Base-by-base conservation (phyloP, 30 jellyfish, hydroid and myxozoan genomes). In the Aurelia sp. region DNA sequence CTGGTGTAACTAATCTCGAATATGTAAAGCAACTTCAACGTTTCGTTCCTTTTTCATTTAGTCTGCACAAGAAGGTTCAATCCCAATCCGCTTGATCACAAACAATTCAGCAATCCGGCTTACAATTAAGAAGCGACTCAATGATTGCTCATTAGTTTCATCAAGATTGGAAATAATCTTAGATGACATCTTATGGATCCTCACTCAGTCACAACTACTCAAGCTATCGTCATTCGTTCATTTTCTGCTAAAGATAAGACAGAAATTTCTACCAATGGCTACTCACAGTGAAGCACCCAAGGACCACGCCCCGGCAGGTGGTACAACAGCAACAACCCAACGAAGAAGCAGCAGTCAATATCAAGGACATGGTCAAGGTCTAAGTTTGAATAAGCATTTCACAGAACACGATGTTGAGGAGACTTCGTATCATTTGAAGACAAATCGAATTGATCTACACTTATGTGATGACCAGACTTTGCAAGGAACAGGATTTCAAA, bases 31-130 rank as follows among this genome's bases (percentile, higher is more conserved):
- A 5, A 2, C 24, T 8, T 7, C 50, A 21, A 24, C 64, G n/a
- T 33, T 4, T 24, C 4, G 41, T 12, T 57, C 16, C 12, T 8
- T 19, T 61, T 77, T 51, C 55, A 5, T 81, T n/a, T 61, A 93
- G 98, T 58, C 97, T 2, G 27, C 94, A 44, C 88, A 82, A 20
- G 83, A 82, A 24, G 90, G 91, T 10, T 89, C 99, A 1, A 69
- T 97, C 19, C 99, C 99, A 21, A 88, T 95, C n/a, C 97, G 99
- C 4, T 67, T 95, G 71, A 95, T 95, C 63, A 95, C 99, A 11
- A 95, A 95, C 72, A 95, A 95, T 65, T 91, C 98, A 35, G 91
- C 92, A 31, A 57, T 95, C 47, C 93, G 91, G 55, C 66, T 95
- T 21, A 96, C 96, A 10, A 95, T 95, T 53, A 95, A 95, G 78